Conservation (phyloP, 2,888 invertebrate species). For the Caenorhabditis japonica region DNA sequence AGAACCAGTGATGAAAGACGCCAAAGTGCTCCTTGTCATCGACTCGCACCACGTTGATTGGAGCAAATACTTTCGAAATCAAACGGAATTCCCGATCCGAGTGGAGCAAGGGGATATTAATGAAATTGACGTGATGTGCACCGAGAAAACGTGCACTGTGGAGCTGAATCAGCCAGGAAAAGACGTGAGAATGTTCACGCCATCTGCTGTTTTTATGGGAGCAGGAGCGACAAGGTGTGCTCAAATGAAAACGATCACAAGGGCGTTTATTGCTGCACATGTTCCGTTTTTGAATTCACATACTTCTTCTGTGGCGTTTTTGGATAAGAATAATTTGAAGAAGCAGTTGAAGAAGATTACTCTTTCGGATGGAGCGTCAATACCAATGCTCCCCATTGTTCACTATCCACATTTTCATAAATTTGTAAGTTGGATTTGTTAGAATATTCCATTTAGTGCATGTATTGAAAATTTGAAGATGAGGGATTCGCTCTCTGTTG, state of each 20-base stretch:
- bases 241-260: slow-evolving; percentile 54
- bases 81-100: slow-evolving; percentile 52
- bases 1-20: slow-evolving; percentile 57
- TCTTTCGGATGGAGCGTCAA: slow-evolving; percentile 56
- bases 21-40: slow-evolving; percentile 62
- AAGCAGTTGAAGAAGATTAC: slow-evolving; percentile 62
- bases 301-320: slow-evolving; percentile 57
- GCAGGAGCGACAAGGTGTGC: slow-evolving; percentile 57
- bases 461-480: no score
- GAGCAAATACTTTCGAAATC: slow-evolving; percentile 63
- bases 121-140: slow-evolving; percentile 64
- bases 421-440: slow-evolving; percentile 58
- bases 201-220: slow-evolving; percentile 58
- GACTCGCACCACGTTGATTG: slow-evolving; percentile 61
- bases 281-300: slow-evolving; percentile 63
- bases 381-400: slow-evolving; percentile 66
- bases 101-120: slow-evolving; percentile 67
- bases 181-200: slow-evolving; percentile 55
- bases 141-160: slow-evolving; percentile 60
- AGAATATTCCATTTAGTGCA: no score
- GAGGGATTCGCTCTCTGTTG: no score
- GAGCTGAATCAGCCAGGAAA: slow-evolving; percentile 57
- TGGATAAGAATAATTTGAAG: slow-evolving; percentile 65
- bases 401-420: slow-evolving; percentile 68
- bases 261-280: slow-evolving; percentile 61